These are phyloP conservation scores for Sorex maritimensis DNA, from an alignment of 2,797 vertebrate species.

Conservation along the genomic window DNA sequence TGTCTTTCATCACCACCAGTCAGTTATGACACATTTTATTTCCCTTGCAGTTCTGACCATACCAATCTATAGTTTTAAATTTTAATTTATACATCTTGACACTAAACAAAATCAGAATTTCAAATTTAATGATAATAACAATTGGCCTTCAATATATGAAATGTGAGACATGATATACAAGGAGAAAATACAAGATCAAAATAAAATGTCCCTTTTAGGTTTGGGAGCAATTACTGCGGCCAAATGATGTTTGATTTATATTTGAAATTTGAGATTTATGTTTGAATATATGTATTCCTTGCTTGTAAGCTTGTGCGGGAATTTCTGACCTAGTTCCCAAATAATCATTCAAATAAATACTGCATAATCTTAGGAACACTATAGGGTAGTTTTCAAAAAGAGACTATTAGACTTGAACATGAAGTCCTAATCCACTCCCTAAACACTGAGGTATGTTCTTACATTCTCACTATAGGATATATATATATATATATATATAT, in stretches of 20 bases:
- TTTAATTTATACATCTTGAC: slow-evolving; percentile 38
- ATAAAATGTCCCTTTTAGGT: neutral
- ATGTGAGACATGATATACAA: neutral
- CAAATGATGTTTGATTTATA: slow-evolving; percentile 17
- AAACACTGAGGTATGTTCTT: neutral
- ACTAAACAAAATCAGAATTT: slow-evolving; percentile 11
- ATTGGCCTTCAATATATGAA: slow-evolving; percentile 3
- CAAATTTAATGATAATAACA: slow-evolving; percentile 10
- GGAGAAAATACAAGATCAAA: neutral
- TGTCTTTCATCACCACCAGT: neutral
- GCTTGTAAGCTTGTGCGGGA: neutral
- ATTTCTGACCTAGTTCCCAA: neutral
- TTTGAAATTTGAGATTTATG: neutral
- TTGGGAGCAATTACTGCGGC: neutral
- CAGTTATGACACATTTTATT: slow-evolving; percentile 28
- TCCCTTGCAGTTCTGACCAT: neutral
- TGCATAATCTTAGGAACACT: neutral
- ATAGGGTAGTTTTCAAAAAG: neutral
- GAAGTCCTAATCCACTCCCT: neutral
- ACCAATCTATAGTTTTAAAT: neutral
- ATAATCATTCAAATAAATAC: neutral
- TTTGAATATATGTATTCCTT: slow-evolving; percentile 9
- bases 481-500: neutral
- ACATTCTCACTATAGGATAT: neutral
- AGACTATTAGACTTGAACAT: neutral